Evolutionary conservation across 2,113 vertebrate genomes (phyloP).

Genomic region (Psettodes erumei): DNA sequence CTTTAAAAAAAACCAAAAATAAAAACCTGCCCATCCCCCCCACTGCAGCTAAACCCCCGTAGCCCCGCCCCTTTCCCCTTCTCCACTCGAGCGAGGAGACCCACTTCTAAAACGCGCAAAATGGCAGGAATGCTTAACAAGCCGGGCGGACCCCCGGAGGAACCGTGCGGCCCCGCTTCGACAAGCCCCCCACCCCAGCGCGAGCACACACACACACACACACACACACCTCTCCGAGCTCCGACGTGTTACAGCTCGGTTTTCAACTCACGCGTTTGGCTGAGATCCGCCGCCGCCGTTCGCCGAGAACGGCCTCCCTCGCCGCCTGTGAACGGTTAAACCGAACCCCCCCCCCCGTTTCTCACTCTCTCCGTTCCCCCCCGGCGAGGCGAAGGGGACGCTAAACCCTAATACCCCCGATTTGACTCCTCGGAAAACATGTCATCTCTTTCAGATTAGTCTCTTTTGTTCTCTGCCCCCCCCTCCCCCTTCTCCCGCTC

Average conservation of each 20-base stretch:
- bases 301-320: conserved; percentile 61
- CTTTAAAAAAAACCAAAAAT: conserved; percentile 45
- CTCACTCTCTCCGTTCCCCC: not conserved
- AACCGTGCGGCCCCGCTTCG: conserved; percentile 33
- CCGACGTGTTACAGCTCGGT: conserved; percentile 31
- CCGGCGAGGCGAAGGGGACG: conserved; percentile 74
- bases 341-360: conserved; percentile 43
- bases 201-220: not conserved
- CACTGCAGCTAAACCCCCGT: conserved; percentile 43
- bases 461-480: conserved; percentile 81
- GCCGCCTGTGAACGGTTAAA: conserved; percentile 74
- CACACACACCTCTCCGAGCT: conserved; percentile 17
- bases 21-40: conserved; percentile 59
- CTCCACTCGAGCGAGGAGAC: conserved; percentile 75
- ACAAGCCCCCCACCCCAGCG: not conserved
- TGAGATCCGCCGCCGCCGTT: conserved; percentile 59
- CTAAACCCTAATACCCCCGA: conserved; percentile 80
- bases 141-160: conserved; percentile 58
- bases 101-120: conserved; percentile 80
- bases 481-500: conserved; percentile 30
- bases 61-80: conserved; percentile 60
- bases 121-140: conserved; percentile 83
- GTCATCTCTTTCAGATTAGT: conserved; percentile 83
- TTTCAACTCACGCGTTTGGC: conserved; percentile 66
- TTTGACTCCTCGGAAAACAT: conserved; percentile 81